Evolutionary conservation across 2,797 vertebrate species (phyloP).

Genomic region (Brachyalestes nurse): DNA sequence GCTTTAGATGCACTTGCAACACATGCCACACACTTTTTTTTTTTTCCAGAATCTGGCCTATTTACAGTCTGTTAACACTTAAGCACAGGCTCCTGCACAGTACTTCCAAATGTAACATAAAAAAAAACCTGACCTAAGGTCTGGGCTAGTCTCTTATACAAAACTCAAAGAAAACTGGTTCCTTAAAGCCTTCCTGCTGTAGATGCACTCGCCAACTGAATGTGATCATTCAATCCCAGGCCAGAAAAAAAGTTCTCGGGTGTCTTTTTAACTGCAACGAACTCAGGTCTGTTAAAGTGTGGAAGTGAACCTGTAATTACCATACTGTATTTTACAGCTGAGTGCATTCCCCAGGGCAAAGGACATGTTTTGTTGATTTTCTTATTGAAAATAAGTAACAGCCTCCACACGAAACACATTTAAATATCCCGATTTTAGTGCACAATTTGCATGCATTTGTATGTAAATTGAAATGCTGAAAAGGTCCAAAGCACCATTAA

Average conservation of each 20-base stretch:
- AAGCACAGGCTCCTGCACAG: not conserved
- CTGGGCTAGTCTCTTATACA: not conserved
- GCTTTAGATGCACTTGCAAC: slow-evolving; percentile 10
- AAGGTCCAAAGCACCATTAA: no score
- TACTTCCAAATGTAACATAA: not conserved
- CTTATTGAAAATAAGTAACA: not conserved
- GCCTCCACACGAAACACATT: no score
- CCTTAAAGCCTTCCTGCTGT: not conserved
- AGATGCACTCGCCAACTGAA: not conserved
- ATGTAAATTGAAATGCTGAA: no score
- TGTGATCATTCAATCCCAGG: no score
- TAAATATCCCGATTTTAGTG: no score
- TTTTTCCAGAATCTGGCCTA: not conserved
- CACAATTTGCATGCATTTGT: no score
- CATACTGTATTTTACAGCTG: no score
- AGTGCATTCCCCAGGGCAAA: no score
- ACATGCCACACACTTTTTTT: slow-evolving; percentile 8
- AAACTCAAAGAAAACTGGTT: not conserved
- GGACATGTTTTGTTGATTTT: not conserved
- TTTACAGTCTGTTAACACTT: not conserved
- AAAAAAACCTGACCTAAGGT: not conserved
- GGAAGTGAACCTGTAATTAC: no score
- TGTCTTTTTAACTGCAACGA: no score
- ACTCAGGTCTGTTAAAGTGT: no score
- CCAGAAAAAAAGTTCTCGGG: no score